Evolutionary conservation across 37 sponge, comb jelly and placozoan species (phyloP).

Genomic region (Oopsacas minuta): DNA sequence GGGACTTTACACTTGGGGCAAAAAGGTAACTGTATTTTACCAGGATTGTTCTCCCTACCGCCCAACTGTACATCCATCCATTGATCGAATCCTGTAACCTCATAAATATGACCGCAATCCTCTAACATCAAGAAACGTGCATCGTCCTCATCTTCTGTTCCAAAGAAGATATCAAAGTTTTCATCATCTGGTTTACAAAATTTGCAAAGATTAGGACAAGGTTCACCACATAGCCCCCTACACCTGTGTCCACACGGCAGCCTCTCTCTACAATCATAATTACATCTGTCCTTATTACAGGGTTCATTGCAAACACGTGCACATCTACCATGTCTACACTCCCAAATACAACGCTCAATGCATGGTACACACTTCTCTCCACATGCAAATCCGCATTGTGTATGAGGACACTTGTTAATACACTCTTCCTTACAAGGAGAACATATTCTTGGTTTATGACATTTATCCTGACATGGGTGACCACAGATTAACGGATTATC

Average conservation of each 20-base stretch:
- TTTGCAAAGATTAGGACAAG: slow-evolving; percentile 30
- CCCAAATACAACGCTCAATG: slow-evolving; percentile 20
- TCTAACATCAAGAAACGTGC: slow-evolving; percentile 60
- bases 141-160: slow-evolving; percentile 60
- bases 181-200: slow-evolving; percentile 30
- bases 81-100: slow-evolving; percentile 50
- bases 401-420: slow-evolving; percentile 56
- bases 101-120: slow-evolving; percentile 69
- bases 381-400: slow-evolving; percentile 34
- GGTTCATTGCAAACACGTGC: slow-evolving; percentile 31
- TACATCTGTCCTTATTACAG: slow-evolving; percentile 39
- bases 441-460: slow-evolving; percentile 40
- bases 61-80: slow-evolving; percentile 48
- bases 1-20: slow-evolving; percentile 67
- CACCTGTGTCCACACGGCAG: slow-evolving; percentile 59
- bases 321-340: slow-evolving; percentile 30
- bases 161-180: slow-evolving; percentile 67
- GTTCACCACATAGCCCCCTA: slow-evolving; percentile 58
- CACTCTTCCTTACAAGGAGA: slow-evolving; percentile 54
- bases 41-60: neutral
- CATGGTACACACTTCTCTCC: neutral
- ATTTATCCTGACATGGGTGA: slow-evolving; percentile 44
- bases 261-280: slow-evolving; percentile 21
- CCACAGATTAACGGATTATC: slow-evolving; percentile 34
- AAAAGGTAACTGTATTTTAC: slow-evolving; percentile 36